These are phyloP conservation scores for Athripsodes cinereus DNA, from an alignment of 2,888 invertebrate species.

Conservation along the genomic window DNA sequence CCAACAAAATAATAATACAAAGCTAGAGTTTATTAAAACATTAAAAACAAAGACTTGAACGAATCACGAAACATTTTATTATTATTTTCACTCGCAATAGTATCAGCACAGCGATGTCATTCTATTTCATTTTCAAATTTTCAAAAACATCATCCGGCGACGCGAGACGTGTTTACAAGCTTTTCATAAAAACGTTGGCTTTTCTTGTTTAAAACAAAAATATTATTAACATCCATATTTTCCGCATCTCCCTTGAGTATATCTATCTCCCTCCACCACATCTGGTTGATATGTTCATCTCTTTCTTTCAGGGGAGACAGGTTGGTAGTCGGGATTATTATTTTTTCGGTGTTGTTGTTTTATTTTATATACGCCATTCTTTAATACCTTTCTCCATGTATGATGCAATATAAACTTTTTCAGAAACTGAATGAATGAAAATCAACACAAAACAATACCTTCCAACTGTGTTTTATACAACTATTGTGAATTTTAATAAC, in stretches of 20 bases:
- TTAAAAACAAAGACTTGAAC: no score
- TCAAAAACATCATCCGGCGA: background rate
- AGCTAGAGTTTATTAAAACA: no score
- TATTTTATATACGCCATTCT: background rate
- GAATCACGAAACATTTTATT: no score
- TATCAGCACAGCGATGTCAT: no score
- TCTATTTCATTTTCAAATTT: background rate
- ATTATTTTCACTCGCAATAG: no score
- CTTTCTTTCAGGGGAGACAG: background rate
- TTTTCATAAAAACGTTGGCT: background rate
- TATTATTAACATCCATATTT: background rate
- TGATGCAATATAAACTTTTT: background rate
- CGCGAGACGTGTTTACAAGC: background rate
- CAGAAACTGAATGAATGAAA: no score
- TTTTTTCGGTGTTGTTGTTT: background rate
- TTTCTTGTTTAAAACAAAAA: background rate
- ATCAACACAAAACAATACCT: no score
- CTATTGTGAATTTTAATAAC: no score
- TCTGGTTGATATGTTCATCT: background rate
- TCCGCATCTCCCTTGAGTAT: background rate
- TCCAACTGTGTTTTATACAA: no score
- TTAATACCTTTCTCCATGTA: background rate
- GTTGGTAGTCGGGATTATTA: background rate
- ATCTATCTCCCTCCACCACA: background rate
- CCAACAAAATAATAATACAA: no score